These are phyloP conservation scores for Ophiodon elongatus DNA, from an alignment of 2,113 vertebrate genomes.

Conservation along the genomic window DNA sequence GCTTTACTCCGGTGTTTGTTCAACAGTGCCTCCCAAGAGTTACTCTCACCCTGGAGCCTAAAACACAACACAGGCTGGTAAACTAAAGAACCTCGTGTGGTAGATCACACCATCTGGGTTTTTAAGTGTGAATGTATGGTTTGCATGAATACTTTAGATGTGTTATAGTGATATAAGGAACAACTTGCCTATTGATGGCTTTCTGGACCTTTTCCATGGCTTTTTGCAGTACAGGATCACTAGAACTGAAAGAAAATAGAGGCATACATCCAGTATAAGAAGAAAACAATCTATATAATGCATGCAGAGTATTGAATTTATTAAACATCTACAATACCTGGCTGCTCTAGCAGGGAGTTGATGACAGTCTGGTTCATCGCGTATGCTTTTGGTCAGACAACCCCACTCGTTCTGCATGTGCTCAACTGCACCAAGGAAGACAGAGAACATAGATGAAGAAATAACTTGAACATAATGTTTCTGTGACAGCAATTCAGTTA, in stretches of 20 bases:
- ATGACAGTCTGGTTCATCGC: slow-evolving; percentile 33
- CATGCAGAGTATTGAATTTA: neutral
- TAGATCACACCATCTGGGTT: neutral
- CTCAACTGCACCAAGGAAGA: slow-evolving; percentile 67
- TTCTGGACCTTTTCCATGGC: slow-evolving; percentile 67
- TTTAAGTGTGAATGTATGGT: neutral
- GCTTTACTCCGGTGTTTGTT: slow-evolving; percentile 80
- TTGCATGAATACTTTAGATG: neutral
- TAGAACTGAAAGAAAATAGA: slow-evolving; percentile 37
- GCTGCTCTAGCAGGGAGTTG: slow-evolving; percentile 29
- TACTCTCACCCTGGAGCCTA: slow-evolving; percentile 82
- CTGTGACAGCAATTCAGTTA: neutral
- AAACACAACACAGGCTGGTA: slow-evolving; percentile 35
- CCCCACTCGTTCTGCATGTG: slow-evolving; percentile 74
- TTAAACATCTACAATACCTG: slow-evolving; percentile 63
- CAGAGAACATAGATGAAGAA: neutral
- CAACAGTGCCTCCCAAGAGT: slow-evolving; percentile 82
- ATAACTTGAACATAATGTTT: neutral
- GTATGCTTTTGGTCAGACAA: slow-evolving; percentile 61
- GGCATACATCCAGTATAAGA: neutral
- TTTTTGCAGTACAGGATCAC: slow-evolving; percentile 67
- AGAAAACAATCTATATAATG: neutral
- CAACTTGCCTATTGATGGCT: slow-evolving; percentile 75
- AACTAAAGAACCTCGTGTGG: neutral
- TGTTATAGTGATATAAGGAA: neutral